Base-by-base conservation (phyloP, 1,140 invertebrate genomes). In the Brachionus asplanchnoidis region DNA sequence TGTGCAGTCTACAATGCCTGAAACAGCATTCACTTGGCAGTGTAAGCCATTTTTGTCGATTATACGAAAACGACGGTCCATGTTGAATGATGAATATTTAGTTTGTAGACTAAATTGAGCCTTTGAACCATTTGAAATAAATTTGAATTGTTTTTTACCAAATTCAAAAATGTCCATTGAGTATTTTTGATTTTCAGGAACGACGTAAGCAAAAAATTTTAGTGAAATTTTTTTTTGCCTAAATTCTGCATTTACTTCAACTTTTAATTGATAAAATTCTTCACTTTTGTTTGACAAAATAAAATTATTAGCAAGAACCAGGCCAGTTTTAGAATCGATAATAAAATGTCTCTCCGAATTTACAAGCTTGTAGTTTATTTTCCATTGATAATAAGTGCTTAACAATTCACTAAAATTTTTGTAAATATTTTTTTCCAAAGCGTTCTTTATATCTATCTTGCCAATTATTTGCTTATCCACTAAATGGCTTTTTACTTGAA, bases 401-500 rank as follows among this genome's bases (percentile, higher is more conserved):
- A 42, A 73, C 14, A 73, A 17, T 40, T 73, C 36, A 42, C 14
- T 73, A 40, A 73, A 73, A 73, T 73, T 73, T 73, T 73, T 42
- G 8, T 44, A 40, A 9, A 20, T 73, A 73, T 73, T 73, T 42
- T 32, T 32, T n/a, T 73, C 12, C 7, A 42, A 73, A 44, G 17
- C 40, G 5, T 42, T 73, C 42, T 12, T 12, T 32, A 75, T 1
- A 50, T 77, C 73, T 26, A 77, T 50, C 11, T 50, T 77, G 3
- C 73, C 73, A 40, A 77, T 77, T 14, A 77, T 9, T 77, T 50
- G 17, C 14, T 28, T 50, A 20, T 46, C n/a, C 0, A 12, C 9
- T 28, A 28, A 8, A 17, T 23, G 23, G 12, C 26, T 7, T 9
- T 12, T 26, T 20, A 77, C 26, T 50, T 50, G 23, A 77, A 77